Evolutionary conservation across 2,888 invertebrate genomes (phyloP), one percentile per base, ranked within the genome.

Genomic region (Odontomyia ornata): DNA sequence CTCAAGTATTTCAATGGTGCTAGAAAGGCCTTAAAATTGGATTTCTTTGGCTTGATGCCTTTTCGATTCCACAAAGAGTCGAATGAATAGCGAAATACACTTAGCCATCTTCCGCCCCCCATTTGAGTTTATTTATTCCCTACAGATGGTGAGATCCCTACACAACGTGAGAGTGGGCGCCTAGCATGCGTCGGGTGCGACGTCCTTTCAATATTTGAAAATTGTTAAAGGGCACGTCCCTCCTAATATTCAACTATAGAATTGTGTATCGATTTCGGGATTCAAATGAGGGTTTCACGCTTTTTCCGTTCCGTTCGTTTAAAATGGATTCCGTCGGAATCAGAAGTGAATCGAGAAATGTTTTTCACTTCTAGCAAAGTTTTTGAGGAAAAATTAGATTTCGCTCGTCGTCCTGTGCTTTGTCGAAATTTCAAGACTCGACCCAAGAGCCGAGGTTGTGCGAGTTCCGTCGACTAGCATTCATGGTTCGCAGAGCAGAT

Each of bases 11-110:
- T 60, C 23, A 60, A 60, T 25, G 60, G 60, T 9, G 25, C 23
- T 60, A 13, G 21, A 60, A 60, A 60, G 60, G 60, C 60, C 25
- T 21, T 60, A 60, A 60, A 23, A 21, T 60, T 3, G 60, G 60
- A 60, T 60, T 60, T 60, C 23, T 64, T 64, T 64, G 30, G 64
- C 64, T 28, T 64, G 30, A 64, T 64, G 30, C 30, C 64, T 30
- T 30, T 30, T 64, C 30, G 30, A 64, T 15, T 28, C n/a, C 3
- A 28, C 30, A 28, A 30, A 28, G 25, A 13, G 18, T 11, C 9
- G 36, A 9, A 60, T 60, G 60, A 60, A 25, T 23, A 23, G 60
- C 23, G 23, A 52, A 60, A 23, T 25, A 23, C 13, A 60, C 7
- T 60, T 60, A 21, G 60, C 21, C 15, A 25, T 60, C 21, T 60